A percentile compares a stretch with the other conserved stretches of the same genome.
Evolutionary conservation across 2,113 vertebrate species (phyloP).

Genomic region (Gopherus evgoodei): DNA sequence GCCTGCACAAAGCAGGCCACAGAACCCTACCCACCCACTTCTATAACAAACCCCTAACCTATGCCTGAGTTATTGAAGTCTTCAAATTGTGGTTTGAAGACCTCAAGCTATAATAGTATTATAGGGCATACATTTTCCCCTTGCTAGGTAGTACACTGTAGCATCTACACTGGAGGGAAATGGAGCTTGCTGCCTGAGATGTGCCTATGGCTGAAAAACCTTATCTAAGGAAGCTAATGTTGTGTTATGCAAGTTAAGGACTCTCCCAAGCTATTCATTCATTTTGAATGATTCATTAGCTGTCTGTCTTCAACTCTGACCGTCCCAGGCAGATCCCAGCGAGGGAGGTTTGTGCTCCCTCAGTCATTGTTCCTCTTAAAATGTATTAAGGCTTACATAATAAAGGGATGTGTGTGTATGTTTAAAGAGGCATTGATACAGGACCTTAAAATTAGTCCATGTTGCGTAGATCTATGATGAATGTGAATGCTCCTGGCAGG

Average conservation of each 20-base stretch:
- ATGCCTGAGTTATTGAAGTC: no score
- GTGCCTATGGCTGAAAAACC: conserved; percentile 61
- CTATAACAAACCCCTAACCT: no score
- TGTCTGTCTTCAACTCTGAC: conserved; percentile 47
- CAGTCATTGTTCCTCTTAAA: conserved; percentile 41
- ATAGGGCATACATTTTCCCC: not conserved
- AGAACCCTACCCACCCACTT: no score
- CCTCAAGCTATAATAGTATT: not conserved
- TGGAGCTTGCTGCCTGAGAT: conserved; percentile 55
- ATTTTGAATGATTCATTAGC: conserved; percentile 81
- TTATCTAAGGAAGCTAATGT: conserved; percentile 75
- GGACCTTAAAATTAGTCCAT: conserved; percentile 30
- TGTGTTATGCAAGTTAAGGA: conserved; percentile 76
- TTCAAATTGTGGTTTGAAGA: no score
- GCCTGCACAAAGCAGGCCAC: no score
- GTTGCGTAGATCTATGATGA: not conserved
- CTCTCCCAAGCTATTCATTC: conserved; percentile 74
- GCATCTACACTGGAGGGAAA: conserved; percentile 26
- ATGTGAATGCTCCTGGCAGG: not conserved
- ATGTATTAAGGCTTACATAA: conserved; percentile 51
- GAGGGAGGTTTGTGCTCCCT: conserved; percentile 34
- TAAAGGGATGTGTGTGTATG: conserved; percentile 38
- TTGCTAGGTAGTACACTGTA: not conserved
- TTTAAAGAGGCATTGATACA: conserved; percentile 55
- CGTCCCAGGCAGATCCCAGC: conserved; percentile 61